phyloP scores from a whole-genome alignment of 2,113 vertebrate genomes.

The Sardina pilchardus region DNA sequence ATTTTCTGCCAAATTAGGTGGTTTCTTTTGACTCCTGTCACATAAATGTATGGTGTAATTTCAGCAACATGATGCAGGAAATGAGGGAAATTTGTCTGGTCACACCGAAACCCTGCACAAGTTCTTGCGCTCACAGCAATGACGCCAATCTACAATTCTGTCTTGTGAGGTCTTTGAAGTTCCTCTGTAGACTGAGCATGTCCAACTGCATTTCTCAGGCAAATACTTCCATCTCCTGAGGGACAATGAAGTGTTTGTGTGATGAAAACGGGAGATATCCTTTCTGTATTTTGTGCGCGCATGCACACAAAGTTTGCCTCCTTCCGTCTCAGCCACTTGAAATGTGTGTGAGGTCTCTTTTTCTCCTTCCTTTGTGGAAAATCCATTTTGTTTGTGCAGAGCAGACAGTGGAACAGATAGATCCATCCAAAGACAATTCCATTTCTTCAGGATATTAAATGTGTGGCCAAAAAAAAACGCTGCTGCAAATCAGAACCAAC shows the following conservation, averaged over 20 bases:
- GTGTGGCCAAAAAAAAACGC: neutral
- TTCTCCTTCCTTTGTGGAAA: slow-evolving; percentile 21
- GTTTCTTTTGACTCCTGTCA: neutral
- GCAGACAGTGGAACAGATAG: slow-evolving; percentile 30
- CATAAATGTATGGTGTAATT: neutral
- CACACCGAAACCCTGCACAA: slow-evolving; percentile 26
- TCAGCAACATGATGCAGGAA: neutral
- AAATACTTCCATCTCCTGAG: neutral
- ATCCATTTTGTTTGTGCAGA: neutral
- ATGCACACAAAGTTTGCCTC: neutral
- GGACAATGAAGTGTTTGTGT: slow-evolving; percentile 8
- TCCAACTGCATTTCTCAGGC: slow-evolving; percentile 10
- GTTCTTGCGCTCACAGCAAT: neutral
- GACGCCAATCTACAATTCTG: neutral
- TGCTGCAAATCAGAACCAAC: neutral
- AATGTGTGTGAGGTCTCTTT: neutral
- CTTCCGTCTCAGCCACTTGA: neutral
- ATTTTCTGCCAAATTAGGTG: neutral
- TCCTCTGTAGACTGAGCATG: slow-evolving; percentile 11
- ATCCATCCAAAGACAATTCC: slow-evolving; percentile 29
- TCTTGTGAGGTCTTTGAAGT: slow-evolving; percentile 33
- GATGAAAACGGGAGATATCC: neutral
- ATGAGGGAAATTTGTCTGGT: slow-evolving; percentile 7
- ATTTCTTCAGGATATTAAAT: slow-evolving; percentile 64
- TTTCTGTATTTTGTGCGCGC: neutral